These are phyloP conservation scores for Ichneumoninae sp. DNA, from an alignment of 2,888 invertebrate genomes.

Conservation along the genomic window DNA sequence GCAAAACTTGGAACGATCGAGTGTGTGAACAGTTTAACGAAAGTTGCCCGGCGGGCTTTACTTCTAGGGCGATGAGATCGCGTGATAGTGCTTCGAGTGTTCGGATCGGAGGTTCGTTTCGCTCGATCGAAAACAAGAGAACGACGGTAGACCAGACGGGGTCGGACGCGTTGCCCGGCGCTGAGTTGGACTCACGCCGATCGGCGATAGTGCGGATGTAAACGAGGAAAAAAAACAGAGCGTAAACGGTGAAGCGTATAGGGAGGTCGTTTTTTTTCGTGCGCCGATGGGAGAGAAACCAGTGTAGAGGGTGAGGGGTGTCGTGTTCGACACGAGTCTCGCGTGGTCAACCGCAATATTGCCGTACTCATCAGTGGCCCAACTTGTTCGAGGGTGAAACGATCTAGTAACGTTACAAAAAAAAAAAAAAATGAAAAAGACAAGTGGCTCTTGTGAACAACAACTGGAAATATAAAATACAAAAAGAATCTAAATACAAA, in stretches of 20 bases:
- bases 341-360: conserved; percentile 52
- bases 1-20: conserved; percentile 1
- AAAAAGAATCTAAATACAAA: not conserved
- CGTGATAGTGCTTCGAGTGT: conserved; percentile 14
- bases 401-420: conserved; percentile 9
- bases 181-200: not conserved
- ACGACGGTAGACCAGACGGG: not conserved
- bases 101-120: not conserved
- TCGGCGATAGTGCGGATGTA: conserved; percentile 22
- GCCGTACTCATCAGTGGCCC: conserved; percentile 20
- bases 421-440: not conserved
- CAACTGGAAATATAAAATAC: conserved; percentile 39
- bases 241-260: not conserved
- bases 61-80: conserved; percentile 5
- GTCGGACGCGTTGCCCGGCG: not conserved
- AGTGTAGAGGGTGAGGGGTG: conserved; percentile 47
- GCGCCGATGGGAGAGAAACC: not conserved
- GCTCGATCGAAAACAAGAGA: conserved; percentile 1
- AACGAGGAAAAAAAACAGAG: not conserved
- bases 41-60: not conserved
- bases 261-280: not conserved
- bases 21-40: conserved; percentile 9
- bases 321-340: conserved; percentile 55
- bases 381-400: conserved; percentile 7
- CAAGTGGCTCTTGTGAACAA: not conserved